phyloP scores from a whole-genome alignment of 2,888 invertebrate genomes.

The Microctonus hyperodae region DNA sequence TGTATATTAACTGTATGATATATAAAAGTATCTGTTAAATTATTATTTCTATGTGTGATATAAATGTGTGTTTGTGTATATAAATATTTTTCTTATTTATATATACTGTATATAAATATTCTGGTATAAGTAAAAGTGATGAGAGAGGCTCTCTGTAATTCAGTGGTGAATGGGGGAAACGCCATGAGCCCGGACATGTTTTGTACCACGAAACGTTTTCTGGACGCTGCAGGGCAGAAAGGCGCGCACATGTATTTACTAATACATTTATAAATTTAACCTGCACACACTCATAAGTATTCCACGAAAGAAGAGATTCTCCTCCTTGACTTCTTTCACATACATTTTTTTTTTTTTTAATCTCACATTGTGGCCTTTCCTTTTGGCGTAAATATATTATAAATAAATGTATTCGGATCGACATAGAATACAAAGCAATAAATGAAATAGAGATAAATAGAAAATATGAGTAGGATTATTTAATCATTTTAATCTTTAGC shows the following conservation, averaged over 20 bases:
- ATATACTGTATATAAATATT: neutral
- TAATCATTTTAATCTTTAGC: constrained; percentile 17
- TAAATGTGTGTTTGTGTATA: neutral
- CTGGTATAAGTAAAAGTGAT: constrained; percentile 27
- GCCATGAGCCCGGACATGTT: constrained; percentile 25
- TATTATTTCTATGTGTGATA: too few relatives aligned
- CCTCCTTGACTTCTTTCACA: constrained; percentile 21
- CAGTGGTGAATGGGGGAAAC: constrained; percentile 26
- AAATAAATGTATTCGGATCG: neutral
- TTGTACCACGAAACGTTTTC: constrained; percentile 29
- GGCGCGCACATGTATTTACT: constrained; percentile 35
- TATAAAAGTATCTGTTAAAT: neutral
- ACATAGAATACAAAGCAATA: neutral
- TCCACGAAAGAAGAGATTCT: neutral
- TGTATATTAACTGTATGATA: neutral
- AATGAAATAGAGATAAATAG: too few relatives aligned
- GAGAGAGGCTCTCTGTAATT: constrained; percentile 3
- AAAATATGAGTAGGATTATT: constrained; percentile 18
- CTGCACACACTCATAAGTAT: neutral
- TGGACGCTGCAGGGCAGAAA: constrained; percentile 47
- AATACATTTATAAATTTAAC: too few relatives aligned
- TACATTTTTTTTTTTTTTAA: constrained; percentile 23
- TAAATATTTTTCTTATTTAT: neutral
- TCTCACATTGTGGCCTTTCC: constrained; percentile 12
- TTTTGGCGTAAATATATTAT: neutral